Evolutionary conservation across 2,797 vertebrate genomes (phyloP).

Genomic region (Brachyrhaphis roseni): DNA sequence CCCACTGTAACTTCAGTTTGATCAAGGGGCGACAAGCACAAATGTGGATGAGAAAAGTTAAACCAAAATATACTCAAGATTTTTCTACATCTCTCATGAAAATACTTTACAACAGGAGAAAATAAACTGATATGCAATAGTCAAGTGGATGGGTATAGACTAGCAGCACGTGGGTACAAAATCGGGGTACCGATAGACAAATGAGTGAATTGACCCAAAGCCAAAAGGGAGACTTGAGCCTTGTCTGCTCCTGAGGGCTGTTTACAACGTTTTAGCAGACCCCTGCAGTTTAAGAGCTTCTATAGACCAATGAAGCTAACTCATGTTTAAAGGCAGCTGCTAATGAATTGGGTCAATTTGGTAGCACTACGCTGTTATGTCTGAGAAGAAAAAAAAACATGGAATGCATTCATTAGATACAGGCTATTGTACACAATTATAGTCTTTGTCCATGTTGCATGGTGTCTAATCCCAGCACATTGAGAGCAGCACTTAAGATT

Average conservation of each 20-base stretch:
- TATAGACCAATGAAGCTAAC: slow-evolving; percentile 54
- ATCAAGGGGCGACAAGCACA: background rate
- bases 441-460: slow-evolving; percentile 72
- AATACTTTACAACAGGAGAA: background rate
- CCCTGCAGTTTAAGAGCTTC: slow-evolving; percentile 56
- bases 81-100: background rate
- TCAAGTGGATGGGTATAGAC: background rate
- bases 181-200: background rate
- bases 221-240: slow-evolving; percentile 41
- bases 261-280: slow-evolving; percentile 68
- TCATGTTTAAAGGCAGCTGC: slow-evolving; percentile 60
- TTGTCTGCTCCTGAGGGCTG: slow-evolving; percentile 44
- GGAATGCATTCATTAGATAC: slow-evolving; percentile 57
- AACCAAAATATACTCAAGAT: background rate
- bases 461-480: slow-evolving; percentile 77
- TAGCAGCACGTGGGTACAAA: background rate
- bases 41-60: background rate
- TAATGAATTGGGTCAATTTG: slow-evolving; percentile 69
- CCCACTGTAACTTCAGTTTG: background rate
- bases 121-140: background rate
- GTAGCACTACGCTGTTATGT: slow-evolving; percentile 38
- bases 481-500: slow-evolving; percentile 91
- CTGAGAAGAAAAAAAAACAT: slow-evolving; percentile 44
- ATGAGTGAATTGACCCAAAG: slow-evolving; percentile 25
- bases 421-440: slow-evolving; percentile 71